Base-by-base conservation (phyloP, 2,888 invertebrate species). In the Cylindroiulus punctatus region DNA sequence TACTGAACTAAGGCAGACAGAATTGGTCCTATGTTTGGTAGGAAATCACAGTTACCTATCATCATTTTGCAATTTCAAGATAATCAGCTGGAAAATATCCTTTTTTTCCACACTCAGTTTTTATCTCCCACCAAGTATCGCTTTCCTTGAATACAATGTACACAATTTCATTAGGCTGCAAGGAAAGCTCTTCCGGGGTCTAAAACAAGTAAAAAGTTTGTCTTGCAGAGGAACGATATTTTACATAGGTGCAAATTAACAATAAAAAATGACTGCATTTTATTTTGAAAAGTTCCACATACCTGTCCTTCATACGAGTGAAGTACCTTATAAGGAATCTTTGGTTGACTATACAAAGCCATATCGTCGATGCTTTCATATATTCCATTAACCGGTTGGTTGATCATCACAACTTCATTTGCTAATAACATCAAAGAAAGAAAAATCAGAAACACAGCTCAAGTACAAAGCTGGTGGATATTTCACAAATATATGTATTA, bases 31-130 rank as follows among this genome's bases (percentile, higher is more conserved):
- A 26, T 26, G 65, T 10, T 65, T 65, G 65, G 65, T 22, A 22
- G 22, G 26, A 65, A 65, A 26, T 65, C 22, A 65, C 26, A 22
- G 22, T 0, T 1, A 7, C 65, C n/a, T 22, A 14, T 17, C 26
- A 65, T 65, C 22, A 65, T 26, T 65, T 65, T 8, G 26, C 10
- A 36, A 82, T 30, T 36, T 87, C 87, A 40, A 87, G 81, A 57
- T 87, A 87, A 85, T 40, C 32, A 2, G 87, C 86, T 44, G 87
- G 87, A 84, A 44, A 87, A 81, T 81, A 87, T 30, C 87, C 87
- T 86, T 85, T 84, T 19, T 14, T 57, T 17, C 86, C 86, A n/a
- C 22, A n/a, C 65, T 42, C 17, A 19, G 86, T 87, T 87, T 85
- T 52, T 4, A 87, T 84, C 52, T 86, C 86, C 87, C 87, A 87